Base-by-base conservation (phyloP, 53 echinoderm and acorn worm species). In the Stichopus horrens region DNA sequence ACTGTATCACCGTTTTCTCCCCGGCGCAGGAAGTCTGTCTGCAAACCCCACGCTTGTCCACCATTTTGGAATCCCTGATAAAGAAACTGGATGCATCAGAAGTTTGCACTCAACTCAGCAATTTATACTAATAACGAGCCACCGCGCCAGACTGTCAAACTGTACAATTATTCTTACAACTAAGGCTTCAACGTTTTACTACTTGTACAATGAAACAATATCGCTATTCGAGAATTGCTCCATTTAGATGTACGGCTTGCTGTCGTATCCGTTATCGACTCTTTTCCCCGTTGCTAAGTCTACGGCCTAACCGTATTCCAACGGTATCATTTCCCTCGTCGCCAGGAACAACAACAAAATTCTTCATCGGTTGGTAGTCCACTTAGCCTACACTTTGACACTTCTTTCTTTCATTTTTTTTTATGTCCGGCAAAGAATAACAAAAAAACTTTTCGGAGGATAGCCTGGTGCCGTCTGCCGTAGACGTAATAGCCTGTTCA, bases 61-160 rank as follows among this genome's bases (percentile, higher is more conserved):
- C 68, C 85, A 85, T 85, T 85, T 85, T 85, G 85, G 52, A 85
- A n/a, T 65, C 85, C 51, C 65, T 67, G 85, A 22, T 22, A 85
- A 63, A 66, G 20, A 67, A 22, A 18, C 85, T 65, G 85, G 67
- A 85, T 20, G 60, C 85, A 85, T 85, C 52, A 85, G 85, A 85
- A 85, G 10, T 85, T 65, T 7, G 60, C 85, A 85, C 60, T 85
- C 52, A 59, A 37, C 20, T 65, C 68, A 4, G 23, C 65, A 63
- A 51, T 11, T 76, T 76, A 20, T 7, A 76, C 54, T 54, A 76
- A 76, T 51, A 9, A 75, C 37, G 37, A 37, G 37, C 37, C 37
- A 37, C 37, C 37, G 37, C 37, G 37, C 37, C 37, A 67, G 11
- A 67, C 68, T n/a, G 68, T n/a, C 11, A 14, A n/a, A 11, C 68